phyloP scores from a whole-genome alignment of 2,888 invertebrate genomes.

The Nomada lathburiana region DNA sequence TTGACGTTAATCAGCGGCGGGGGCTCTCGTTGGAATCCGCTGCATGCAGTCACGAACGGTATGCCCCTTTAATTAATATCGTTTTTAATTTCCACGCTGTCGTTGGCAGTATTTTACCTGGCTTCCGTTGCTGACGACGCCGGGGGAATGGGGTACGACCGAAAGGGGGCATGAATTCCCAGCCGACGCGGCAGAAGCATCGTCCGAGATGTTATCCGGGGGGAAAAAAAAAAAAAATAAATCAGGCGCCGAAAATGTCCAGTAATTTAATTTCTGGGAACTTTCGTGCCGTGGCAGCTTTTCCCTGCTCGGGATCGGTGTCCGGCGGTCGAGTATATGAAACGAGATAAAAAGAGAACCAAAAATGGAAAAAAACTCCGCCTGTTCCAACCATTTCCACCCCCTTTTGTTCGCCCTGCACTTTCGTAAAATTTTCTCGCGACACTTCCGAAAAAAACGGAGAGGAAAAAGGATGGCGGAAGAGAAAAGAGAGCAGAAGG shows the following conservation, averaged over 20 bases:
- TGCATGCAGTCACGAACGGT: not conserved
- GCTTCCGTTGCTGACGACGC: conserved; percentile 4
- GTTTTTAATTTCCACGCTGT: conserved; percentile 66
- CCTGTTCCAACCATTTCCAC: conserved; percentile 32
- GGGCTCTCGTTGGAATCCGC: not conserved
- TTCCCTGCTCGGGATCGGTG: conserved; percentile 47
- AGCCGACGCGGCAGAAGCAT: conserved; percentile 37
- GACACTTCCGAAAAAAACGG: conserved; percentile 11
- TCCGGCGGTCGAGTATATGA: conserved; percentile 36
- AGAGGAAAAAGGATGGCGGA: not conserved
- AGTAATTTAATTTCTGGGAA: conserved; percentile 68
- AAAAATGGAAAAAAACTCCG: not conserved
- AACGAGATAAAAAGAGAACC: conserved; percentile 15
- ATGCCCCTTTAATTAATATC: conserved; percentile 67
- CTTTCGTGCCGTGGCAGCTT: conserved; percentile 53
- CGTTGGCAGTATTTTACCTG: conserved; percentile 62
- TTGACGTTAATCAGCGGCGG: too few species aligned
- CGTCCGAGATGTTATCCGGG: conserved; percentile 52
- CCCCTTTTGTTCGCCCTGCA: conserved; percentile 41
- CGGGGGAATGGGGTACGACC: not conserved
- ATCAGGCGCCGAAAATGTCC: conserved; percentile 67
- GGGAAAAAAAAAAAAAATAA: conserved; percentile 62
- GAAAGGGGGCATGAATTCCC: conserved; percentile 33
- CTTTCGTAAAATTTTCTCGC: conserved; percentile 36
- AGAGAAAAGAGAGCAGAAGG: conserved; percentile 4